phyloP scores from a whole-genome alignment of 53 echinoderm and acorn worm genomes.

The Luidia sarsii region DNA sequence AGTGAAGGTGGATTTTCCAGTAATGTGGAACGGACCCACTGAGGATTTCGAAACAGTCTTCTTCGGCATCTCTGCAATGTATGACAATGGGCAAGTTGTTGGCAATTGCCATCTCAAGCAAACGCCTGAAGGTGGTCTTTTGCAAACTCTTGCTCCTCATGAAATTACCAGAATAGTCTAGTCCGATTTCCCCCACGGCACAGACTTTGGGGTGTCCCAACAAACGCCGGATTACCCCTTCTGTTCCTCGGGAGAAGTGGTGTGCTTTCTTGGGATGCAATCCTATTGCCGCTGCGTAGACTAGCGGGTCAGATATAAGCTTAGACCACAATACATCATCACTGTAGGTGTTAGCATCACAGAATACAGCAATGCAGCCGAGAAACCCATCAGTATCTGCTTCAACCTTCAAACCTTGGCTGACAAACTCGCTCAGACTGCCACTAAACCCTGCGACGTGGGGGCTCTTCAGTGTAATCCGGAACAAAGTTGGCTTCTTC shows the following conservation, averaged over 20 bases:
- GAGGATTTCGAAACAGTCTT: constrained; percentile 2
- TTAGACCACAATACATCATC: not conserved
- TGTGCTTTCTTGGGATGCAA: not conserved
- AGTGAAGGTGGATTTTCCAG: constrained; percentile 31
- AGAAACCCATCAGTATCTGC: not conserved
- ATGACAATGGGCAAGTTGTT: not conserved
- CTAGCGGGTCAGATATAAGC: not conserved
- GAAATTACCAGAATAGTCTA: not conserved
- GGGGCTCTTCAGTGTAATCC: not conserved
- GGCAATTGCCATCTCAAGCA: not conserved
- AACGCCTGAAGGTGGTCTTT: not conserved
- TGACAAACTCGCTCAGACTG: no score
- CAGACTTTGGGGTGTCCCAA: constrained; percentile 24
- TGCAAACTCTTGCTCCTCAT: no score
- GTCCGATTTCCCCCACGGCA: not conserved
- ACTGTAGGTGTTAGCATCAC: not conserved
- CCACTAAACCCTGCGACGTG: no score
- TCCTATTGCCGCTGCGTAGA: not conserved
- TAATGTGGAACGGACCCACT: not conserved
- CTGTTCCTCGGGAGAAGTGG: not conserved
- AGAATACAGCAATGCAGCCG: not conserved
- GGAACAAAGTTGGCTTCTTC: not conserved
- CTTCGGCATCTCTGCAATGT: constrained; percentile 24
- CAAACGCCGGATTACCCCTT: constrained; percentile 13
- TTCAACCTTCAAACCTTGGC: no score